Conservation (phyloP, 2,797 vertebrate genomes). For the Lateolabrax maculatus region DNA sequence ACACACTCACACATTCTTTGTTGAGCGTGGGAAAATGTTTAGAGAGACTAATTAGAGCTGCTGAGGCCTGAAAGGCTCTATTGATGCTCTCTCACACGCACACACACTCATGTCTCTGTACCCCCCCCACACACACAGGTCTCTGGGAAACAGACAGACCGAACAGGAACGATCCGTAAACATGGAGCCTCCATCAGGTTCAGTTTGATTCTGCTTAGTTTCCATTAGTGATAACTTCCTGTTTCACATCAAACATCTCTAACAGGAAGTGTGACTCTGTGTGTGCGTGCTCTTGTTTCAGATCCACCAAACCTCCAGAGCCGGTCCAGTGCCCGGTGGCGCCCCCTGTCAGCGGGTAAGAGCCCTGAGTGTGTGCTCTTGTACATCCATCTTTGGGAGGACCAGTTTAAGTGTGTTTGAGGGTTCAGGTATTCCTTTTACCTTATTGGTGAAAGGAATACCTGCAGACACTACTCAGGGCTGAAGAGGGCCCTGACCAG, state of each 20-base stretch:
- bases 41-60: slow-evolving; percentile 60
- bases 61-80: slow-evolving; percentile 55
- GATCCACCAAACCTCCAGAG: slow-evolving; percentile 64
- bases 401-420: neutral
- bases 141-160: slow-evolving; percentile 76
- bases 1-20: slow-evolving; percentile 60
- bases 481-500: too few relatives aligned
- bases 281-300: slow-evolving; percentile 40
- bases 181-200: slow-evolving; percentile 71
- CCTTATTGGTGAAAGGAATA: too few relatives aligned
- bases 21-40: slow-evolving; percentile 74
- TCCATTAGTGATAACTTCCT: slow-evolving; percentile 22
- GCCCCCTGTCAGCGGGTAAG: slow-evolving; percentile 66
- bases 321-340: slow-evolving; percentile 64
- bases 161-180: slow-evolving; percentile 75
- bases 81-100: slow-evolving; percentile 53
- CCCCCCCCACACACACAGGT: slow-evolving; percentile 58
- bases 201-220: slow-evolving; percentile 11
- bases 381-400: neutral
- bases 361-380: neutral
- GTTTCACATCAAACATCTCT: neutral
- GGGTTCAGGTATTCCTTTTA: too few relatives aligned
- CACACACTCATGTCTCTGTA: neutral
- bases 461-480: too few relatives aligned
- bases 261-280: slow-evolving; percentile 14